A percentile compares a stretch with the other conserved stretches of the same genome.
phyloP scores from a whole-genome alignment of 2,888 invertebrate genomes.

The Eretmocerus hayati region DNA sequence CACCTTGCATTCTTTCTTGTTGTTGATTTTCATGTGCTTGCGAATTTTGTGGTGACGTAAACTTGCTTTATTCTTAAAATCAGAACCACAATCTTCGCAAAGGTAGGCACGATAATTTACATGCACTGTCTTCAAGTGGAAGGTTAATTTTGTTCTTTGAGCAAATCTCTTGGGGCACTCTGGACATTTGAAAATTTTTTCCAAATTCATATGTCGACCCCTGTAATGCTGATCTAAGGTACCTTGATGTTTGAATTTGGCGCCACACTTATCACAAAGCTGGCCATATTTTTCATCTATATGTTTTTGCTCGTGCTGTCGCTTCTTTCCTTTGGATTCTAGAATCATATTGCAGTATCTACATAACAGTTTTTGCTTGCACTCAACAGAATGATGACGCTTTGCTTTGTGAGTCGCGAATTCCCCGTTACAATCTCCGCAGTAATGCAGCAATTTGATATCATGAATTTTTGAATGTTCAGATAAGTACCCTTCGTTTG shows the following conservation, averaged over 20 bases:
- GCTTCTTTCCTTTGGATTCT: slow-evolving; percentile 42
- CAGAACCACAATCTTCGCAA: slow-evolving; percentile 44
- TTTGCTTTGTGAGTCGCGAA: slow-evolving; percentile 40
- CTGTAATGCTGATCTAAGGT: slow-evolving; percentile 44
- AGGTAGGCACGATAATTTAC: slow-evolving; percentile 40
- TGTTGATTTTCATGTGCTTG: slow-evolving; percentile 42
- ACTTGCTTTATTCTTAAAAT: slow-evolving; percentile 45
- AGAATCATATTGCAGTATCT: slow-evolving; percentile 37
- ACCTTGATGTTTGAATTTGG: slow-evolving; percentile 44
- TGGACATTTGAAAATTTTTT: slow-evolving; percentile 42
- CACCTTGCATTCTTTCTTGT: slow-evolving; percentile 40
- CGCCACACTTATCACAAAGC: slow-evolving; percentile 42
- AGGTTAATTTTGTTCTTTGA: slow-evolving; percentile 42
- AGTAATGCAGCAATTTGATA: slow-evolving; percentile 38
- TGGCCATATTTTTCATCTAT: slow-evolving; percentile 40
- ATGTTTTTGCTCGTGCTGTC: slow-evolving; percentile 44
- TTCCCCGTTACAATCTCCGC: slow-evolving; percentile 41
- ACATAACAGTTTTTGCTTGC: slow-evolving; percentile 39
- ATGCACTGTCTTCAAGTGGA: slow-evolving; percentile 43
- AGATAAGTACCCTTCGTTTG: slow-evolving; percentile 32
- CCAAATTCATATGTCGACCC: slow-evolving; percentile 42
- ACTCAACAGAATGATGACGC: slow-evolving; percentile 36
- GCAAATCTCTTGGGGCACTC: slow-evolving; percentile 44
- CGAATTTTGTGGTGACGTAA: slow-evolving; percentile 41
- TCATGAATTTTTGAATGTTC: slow-evolving; percentile 42